Evolutionary conservation across 2,797 vertebrate genomes (phyloP).

Genomic region (Numenius phaeopus): DNA sequence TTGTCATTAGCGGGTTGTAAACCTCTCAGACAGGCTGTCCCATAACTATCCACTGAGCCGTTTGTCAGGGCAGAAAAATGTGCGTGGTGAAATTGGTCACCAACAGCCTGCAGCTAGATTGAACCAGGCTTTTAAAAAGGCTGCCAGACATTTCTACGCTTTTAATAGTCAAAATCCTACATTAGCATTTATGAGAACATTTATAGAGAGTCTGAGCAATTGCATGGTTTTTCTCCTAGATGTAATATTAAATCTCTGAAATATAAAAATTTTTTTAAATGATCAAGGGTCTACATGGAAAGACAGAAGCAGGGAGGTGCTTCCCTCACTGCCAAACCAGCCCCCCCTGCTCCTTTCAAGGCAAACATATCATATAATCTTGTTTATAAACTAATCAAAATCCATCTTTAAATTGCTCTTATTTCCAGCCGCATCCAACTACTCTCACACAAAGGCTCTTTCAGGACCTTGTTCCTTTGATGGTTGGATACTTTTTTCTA

Average conservation of each 20-base stretch:
- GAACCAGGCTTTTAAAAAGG: slow-evolving; percentile 17
- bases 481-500: background rate
- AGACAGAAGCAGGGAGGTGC: background rate
- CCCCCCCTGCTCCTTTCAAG: background rate
- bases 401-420: background rate
- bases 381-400: background rate
- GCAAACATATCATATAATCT: background rate
- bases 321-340: background rate
- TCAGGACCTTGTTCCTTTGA: background rate
- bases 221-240: background rate
- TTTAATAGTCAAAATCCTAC: slow-evolving; percentile 23
- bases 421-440: background rate
- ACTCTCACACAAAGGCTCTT: background rate
- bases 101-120: background rate
- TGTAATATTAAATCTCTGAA: background rate
- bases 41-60: background rate
- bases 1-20: slow-evolving; percentile 26
- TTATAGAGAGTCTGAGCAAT: background rate
- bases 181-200: slow-evolving; percentile 37
- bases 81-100: background rate
- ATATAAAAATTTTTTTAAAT: background rate
- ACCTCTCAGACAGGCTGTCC: slow-evolving; percentile 23
- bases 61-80: slow-evolving; percentile 51
- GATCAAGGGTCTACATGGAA: background rate
- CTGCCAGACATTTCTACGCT: background rate